Evolutionary conservation across 2,888 invertebrate species (phyloP).

Genomic region (Cecidostiba fungosa): DNA sequence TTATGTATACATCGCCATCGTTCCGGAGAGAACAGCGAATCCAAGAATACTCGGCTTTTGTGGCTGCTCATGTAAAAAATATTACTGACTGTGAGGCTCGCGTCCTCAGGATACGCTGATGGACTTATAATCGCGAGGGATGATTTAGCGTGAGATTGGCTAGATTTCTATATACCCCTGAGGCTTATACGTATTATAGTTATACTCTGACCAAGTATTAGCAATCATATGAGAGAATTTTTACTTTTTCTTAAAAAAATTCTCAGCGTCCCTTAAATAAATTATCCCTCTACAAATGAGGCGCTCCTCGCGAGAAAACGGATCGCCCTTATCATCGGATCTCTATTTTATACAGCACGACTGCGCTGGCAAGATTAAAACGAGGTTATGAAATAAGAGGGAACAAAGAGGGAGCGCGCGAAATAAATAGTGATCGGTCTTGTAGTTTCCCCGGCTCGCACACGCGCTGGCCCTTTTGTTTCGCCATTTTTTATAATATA

Average conservation of each 20-base stretch:
- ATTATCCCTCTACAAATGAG: slow-evolving; percentile 48
- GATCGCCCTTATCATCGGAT: slow-evolving; percentile 50
- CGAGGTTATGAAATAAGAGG: slow-evolving; percentile 54
- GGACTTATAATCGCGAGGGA: slow-evolving; percentile 34
- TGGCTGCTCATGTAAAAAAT: not conserved
- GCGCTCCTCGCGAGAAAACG: slow-evolving; percentile 30
- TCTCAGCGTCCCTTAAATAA: slow-evolving; percentile 28
- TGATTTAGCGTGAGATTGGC: slow-evolving; percentile 10
- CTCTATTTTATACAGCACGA: slow-evolving; percentile 28
- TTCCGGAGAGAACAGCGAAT: not conserved
- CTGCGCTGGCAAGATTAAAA: slow-evolving; percentile 54
- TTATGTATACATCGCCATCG: not conserved
- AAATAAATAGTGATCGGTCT: slow-evolving; percentile 56
- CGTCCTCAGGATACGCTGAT: slow-evolving; percentile 9
- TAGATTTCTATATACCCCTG: not conserved
- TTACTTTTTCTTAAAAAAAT: not conserved
- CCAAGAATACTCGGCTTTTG: not conserved
- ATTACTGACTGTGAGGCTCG: not conserved
- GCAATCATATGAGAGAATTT: not conserved
- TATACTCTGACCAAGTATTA: no score
- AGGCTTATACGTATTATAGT: no score
- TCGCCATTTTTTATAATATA: slow-evolving; percentile 38
- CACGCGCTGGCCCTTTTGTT: slow-evolving; percentile 54
- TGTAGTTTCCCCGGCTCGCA: slow-evolving; percentile 1
- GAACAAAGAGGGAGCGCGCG: slow-evolving; percentile 28